Percentiles rank a stretch among this genome's conserved stretches.
phyloP scores from a whole-genome alignment of 2,888 invertebrate species.

The Scrobipalpa costella region DNA sequence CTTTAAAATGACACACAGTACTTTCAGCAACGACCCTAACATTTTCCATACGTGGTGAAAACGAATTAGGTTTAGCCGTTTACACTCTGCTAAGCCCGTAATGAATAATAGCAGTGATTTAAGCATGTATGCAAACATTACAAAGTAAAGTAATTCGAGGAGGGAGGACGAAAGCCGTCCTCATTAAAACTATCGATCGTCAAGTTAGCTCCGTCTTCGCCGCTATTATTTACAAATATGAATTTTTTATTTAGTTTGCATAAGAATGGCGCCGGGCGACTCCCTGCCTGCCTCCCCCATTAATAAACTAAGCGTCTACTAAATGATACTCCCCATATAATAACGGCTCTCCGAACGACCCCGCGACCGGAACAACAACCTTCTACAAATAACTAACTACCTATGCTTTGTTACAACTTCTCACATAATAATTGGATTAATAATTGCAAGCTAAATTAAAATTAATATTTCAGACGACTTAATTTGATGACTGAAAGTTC shows the following conservation, averaged over 20 bases:
- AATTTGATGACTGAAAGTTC: too few relatives aligned
- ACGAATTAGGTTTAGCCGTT: too few relatives aligned
- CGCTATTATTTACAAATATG: constrained; percentile 56
- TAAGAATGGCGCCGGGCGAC: constrained; percentile 50
- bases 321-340: constrained; percentile 54
- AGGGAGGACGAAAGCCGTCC: constrained; percentile 21
- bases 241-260: constrained; percentile 63
- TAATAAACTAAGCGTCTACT: constrained; percentile 59
- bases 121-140: neutral
- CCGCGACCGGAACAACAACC: constrained; percentile 20
- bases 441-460: too few relatives aligned
- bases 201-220: constrained; percentile 36
- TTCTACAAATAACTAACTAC: constrained; percentile 7
- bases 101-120: neutral
- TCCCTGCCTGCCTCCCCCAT: constrained; percentile 48
- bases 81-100: too few relatives aligned
- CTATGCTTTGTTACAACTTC: constrained; percentile 8
- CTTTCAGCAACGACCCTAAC: too few relatives aligned
- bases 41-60: too few relatives aligned
- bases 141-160: neutral
- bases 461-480: too few relatives aligned
- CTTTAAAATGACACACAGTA: too few relatives aligned
- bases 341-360: constrained; percentile 24
- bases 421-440: neutral
- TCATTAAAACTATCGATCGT: constrained; percentile 44